Base-by-base conservation (phyloP, 2,888 invertebrate species). In the Encarsia formosa region DNA sequence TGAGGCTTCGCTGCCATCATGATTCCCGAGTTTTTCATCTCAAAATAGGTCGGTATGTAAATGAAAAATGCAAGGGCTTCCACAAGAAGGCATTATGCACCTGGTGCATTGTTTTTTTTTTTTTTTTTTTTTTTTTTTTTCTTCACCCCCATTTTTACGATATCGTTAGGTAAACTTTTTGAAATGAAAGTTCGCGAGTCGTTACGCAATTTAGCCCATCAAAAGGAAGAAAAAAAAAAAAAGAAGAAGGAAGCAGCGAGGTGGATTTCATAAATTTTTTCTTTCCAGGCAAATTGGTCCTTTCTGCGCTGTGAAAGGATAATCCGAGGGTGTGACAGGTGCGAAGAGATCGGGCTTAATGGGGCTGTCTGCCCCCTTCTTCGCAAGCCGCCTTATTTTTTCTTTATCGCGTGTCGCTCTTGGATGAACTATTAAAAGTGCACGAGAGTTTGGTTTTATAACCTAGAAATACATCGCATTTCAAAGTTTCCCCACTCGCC, bases 21-120 rank as follows among this genome's bases (percentile, higher is more conserved):
- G n/a, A n/a, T n/a, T n/a, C n/a, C n/a, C n/a, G n/a, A n/a, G n/a
- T n/a, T 54, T 54, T 54, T 44, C 39, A 54, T 43, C 49, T 34
- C 37, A 50, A 53, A 54, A 50, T n/a, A n/a, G n/a, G n/a, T n/a
- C n/a, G 46, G 54, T 50, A 50, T 46, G 49, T 35, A 54, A 54
- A 54, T 50, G 49, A 50, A 54, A 50, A 54, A 43, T 50, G 49
- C 32, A 32, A 45, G 37, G 34, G 43, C 46, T 46, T 19, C n/a
- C n/a, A n/a, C n/a, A 32, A 38, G 54, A 43, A 22, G 31, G 29
- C 48, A 40, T 40, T 34, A 44, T 38, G 49, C 24, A 32, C 39
- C 24, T 4, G 24, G 31, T 22, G 39, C 16, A 2, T 16, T 49
- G 38, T n/a, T n/a, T n/a, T n/a, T n/a, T n/a, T n/a, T n/a, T n/a